Evolutionary conservation across 2,113 vertebrate species (phyloP), one percentile per base, ranked within the genome.

Genomic region (Chlorodrepanis virens): DNA sequence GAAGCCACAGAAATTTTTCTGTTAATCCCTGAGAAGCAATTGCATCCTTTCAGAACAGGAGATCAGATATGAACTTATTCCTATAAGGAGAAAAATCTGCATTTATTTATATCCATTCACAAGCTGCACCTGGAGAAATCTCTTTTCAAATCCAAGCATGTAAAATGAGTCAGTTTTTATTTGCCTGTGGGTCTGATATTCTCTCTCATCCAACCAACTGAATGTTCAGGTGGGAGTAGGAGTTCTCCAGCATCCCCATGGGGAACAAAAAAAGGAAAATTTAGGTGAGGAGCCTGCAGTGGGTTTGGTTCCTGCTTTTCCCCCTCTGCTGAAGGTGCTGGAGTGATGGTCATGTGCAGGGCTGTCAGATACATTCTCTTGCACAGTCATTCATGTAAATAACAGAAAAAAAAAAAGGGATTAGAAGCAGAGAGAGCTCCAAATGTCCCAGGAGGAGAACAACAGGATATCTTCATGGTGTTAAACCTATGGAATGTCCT

Each of bases 271-370:
- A 65, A 24, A 79, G 31, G 65, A 70, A 57, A 78, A 35, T 42
- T 11, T 10, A 40, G 29, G 11, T 47, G 64, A 65, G 64, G 40
- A 13, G 9, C 31, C 42, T 72, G 39, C 50, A 39, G 31, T 56
- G 89, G 44, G 22, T 44, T 84, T 85, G 70, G 42, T 45, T 88
- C 27, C 37, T 74, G 16, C 22, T 49, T 61, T 37, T 9, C 69
- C 21, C 42, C 15, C 40, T 90, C 25, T 84, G 63, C 23, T 83
- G 44, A 53, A 84, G 59, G 33, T 84, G 64, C n/a, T 83, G 17
- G 14, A 49, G 12, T 45, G 79, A 14, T 13, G 15, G 24, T 11
- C 1, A 0, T 11, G 52, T 54, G 33, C 6, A 19, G 7, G 5
- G 25, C 59, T 64, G 74, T 89, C 47, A 76, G 35, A 3, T 16